Conservation (phyloP, 2,888 invertebrate species). For the Blastobasis adustella region DNA sequence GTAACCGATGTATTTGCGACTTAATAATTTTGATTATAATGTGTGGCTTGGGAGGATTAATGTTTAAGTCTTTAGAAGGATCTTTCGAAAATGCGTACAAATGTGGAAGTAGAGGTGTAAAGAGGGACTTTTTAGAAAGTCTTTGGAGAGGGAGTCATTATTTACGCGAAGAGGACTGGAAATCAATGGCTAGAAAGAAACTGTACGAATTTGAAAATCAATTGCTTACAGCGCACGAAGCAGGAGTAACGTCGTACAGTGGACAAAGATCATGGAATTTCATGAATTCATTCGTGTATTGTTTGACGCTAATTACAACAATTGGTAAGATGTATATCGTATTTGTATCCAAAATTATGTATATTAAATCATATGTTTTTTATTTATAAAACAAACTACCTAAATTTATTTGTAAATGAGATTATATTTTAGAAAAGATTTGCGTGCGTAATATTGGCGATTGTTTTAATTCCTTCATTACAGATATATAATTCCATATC, state of each 20-base stretch:
- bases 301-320: conserved; percentile 89
- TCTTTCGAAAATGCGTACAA: conserved; percentile 90
- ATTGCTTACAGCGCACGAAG: conserved; percentile 87
- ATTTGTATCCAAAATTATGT: conserved; percentile 4
- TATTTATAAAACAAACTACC: neutral
- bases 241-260: conserved; percentile 88
- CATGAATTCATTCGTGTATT: conserved; percentile 89
- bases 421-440: no score
- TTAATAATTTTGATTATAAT: conserved; percentile 81
- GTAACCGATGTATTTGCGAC: conserved; percentile 81
- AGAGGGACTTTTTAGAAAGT: conserved; percentile 88
- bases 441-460: neutral
- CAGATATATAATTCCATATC: neutral
- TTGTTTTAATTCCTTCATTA: neutral
- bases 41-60: conserved; percentile 85
- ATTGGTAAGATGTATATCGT: conserved; percentile 80
- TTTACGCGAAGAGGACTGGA: conserved; percentile 92
- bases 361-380: neutral
- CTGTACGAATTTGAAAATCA: conserved; percentile 91
- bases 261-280: conserved; percentile 92
- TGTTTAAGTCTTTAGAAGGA: conserved; percentile 89
- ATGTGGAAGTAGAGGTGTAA: conserved; percentile 90
- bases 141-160: conserved; percentile 89
- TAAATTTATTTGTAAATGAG: neutral
- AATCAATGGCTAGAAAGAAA: conserved; percentile 86